A percentile compares a stretch with the other conserved stretches of the same genome.
phyloP scores from a whole-genome alignment of 2,888 invertebrate species.

The Lasioglossum zephyrum region DNA sequence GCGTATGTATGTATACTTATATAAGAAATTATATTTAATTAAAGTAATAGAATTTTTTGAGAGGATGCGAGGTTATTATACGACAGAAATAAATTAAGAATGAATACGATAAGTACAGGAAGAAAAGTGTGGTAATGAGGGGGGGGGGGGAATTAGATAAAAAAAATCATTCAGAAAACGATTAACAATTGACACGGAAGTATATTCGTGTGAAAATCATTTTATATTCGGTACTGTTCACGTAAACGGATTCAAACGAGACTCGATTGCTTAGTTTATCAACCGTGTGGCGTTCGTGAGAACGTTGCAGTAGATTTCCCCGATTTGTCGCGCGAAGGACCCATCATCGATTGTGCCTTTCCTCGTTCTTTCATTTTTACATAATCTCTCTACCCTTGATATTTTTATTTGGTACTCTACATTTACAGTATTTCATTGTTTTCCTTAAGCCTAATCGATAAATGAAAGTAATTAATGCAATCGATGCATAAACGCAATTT shows the following conservation, averaged over 20 bases:
- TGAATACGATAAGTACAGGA: constrained; percentile 1
- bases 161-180: constrained; percentile 9
- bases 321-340: constrained; percentile 62
- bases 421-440: not conserved
- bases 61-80: constrained; percentile 45
- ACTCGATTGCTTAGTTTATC: constrained; percentile 19
- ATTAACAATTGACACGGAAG: not conserved
- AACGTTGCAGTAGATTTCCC: constrained; percentile 33
- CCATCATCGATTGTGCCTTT: constrained; percentile 59
- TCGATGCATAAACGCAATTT: constrained; percentile 25
- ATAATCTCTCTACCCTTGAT: not conserved
- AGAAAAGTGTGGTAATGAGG: not conserved
- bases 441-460: constrained; percentile 8
- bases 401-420: not conserved
- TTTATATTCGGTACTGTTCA: constrained; percentile 53
- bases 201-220: constrained; percentile 35
- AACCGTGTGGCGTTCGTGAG: not conserved
- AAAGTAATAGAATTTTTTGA: constrained; percentile 67
- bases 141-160: not conserved
- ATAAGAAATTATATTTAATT: constrained; percentile 75
- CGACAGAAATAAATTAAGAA: constrained; percentile 25
- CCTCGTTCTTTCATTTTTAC: constrained; percentile 32
- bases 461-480: constrained; percentile 39
- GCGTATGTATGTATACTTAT: constrained; percentile 29
- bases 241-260: constrained; percentile 38